Evolutionary conservation across 2,888 invertebrate genomes (phyloP), one percentile per base, ranked within the genome.

Genomic region (Micoletzkya japonica): DNA sequence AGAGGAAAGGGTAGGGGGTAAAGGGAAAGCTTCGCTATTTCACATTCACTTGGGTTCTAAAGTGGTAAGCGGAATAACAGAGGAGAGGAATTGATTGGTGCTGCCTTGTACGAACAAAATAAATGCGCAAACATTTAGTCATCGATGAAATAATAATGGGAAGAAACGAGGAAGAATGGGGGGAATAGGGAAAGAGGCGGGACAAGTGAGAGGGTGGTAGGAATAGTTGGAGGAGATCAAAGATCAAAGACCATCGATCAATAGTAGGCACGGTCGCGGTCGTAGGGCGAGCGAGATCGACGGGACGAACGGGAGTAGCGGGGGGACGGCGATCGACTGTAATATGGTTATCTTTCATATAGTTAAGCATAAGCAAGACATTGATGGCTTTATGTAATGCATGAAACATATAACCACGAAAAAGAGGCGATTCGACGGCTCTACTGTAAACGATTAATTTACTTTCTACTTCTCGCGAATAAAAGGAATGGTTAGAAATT

Each of bases 311-410:
- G n/a, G 17, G 17, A 37, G 64, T 66, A 66, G 28, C 54, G 64
- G 54, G 64, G 64, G 54, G 64, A 66, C 3, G 64, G 64, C 52
- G n/a, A n/a, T n/a, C n/a, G n/a, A n/a, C n/a, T n/a, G n/a, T n/a
- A n/a, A n/a, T n/a, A n/a, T n/a, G n/a, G n/a, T n/a, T n/a, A n/a
- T n/a, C n/a, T n/a, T n/a, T n/a, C n/a, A n/a, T n/a, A n/a, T n/a
- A n/a, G n/a, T n/a, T n/a, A n/a, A n/a, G n/a, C n/a, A n/a, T n/a
- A n/a, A n/a, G n/a, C n/a, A n/a, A n/a, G n/a, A n/a, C n/a, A n/a
- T n/a, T n/a, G n/a, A n/a, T n/a, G n/a, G n/a, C n/a, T n/a, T n/a
- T n/a, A n/a, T n/a, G n/a, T n/a, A n/a, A n/a, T n/a, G n/a, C n/a
- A n/a, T n/a, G n/a, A n/a, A n/a, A n/a, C n/a, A n/a, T n/a, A n/a